Percentiles rank a stretch among this genome's conserved stretches.
phyloP scores from a whole-genome alignment of 2,113 vertebrate species.

The Tamias sibiricus region DNA sequence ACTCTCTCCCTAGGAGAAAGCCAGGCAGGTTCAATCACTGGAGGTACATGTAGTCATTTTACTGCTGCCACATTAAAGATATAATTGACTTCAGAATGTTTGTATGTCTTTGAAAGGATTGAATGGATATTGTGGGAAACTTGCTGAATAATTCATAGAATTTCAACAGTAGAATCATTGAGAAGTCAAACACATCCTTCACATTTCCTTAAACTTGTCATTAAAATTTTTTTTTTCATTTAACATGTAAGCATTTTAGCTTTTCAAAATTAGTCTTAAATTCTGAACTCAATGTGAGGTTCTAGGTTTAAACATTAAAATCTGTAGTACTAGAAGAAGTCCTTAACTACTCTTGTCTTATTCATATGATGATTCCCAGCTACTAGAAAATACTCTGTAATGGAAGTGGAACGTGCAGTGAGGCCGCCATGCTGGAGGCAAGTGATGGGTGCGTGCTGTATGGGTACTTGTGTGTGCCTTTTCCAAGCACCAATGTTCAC shows the following conservation, averaged over 20 bases:
- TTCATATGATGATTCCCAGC: neutral
- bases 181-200: conserved; percentile 32
- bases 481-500: neutral
- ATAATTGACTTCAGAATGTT: neutral
- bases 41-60: neutral
- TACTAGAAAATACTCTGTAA: neutral
- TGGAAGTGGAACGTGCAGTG: neutral
- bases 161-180: conserved; percentile 34
- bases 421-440: neutral
- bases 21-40: neutral
- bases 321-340: neutral
- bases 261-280: conserved; percentile 49
- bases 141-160: conserved; percentile 58
- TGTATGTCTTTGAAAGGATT: neutral
- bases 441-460: neutral
- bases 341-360: neutral
- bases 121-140: neutral
- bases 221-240: conserved; percentile 31
- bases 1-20: neutral
- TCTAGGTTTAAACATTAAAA: conserved; percentile 59
- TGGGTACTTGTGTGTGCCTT: neutral
- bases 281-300: conserved; percentile 15
- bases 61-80: neutral
- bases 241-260: conserved; percentile 34
- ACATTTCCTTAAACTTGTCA: neutral